Base-by-base conservation (phyloP, 2,113 vertebrate genomes). In the Atlantisia rogersi region DNA sequence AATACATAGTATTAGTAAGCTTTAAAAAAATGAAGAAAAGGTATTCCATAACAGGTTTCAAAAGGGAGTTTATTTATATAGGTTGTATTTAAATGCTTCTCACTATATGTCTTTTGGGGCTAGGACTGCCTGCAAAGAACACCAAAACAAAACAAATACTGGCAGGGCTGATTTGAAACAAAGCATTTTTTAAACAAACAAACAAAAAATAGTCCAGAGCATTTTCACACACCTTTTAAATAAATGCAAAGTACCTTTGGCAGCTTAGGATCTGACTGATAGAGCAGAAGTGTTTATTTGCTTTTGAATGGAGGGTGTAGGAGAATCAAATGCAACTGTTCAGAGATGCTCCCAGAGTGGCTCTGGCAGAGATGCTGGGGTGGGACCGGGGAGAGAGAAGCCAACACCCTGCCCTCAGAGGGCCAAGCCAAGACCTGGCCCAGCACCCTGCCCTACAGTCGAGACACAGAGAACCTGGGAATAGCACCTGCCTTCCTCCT, bases 341-440 rank as follows among this genome's bases (percentile, higher is more conserved):
- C 10, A 14, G 64, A 13, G 60, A 15, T 65, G 68, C 44, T 78
- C 37, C 17, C 52, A 9, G 40, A 28, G 50, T 0, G 2, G 25
- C 22, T 20, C 26, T 10, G 22, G 4, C 1, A 7, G 62, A 48
- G 90, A 31, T 37, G 18, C 55, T 11, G 24, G 5, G 20, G 24
- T 7, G 8, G 64, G 15, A 39, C 0, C 1, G 11, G 19, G 68
- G 19, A 71, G n/a, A 65, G 15, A 15, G 5, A 29, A 31, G 18
- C 6, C 0, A 1, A 52, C 48, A 63, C 10, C 31, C 65, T 73
- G 35, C 29, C 14, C 31, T 19, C 1, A 0, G 21, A 21, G 37
- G 18, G 12, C 29, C 65, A 39, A 35, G 55, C 35, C 26, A 55
- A 32, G 32, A 35, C 37, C 24, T 42, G 46, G 28, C 35, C 28